Evolutionary conservation across 2,113 vertebrate genomes (phyloP), one percentile per base, ranked within the genome.

Genomic region (Cavia aperea): DNA sequence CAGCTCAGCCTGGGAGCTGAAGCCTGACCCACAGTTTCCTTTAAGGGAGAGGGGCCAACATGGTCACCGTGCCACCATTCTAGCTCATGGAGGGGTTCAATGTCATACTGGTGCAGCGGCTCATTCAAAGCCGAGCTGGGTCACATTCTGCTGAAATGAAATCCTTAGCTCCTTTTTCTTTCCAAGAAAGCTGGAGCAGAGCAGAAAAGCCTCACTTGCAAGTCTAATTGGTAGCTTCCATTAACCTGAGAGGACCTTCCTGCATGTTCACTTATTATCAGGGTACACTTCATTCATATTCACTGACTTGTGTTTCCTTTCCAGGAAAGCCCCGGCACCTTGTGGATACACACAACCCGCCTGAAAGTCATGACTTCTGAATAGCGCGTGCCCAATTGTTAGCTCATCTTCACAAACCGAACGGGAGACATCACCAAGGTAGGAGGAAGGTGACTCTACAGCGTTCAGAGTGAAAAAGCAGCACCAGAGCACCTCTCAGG

Each of bases 261-360:
- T 1, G 18, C 19, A 63, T 63, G 39, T 12, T 51, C 51, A 16
- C 29, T 79, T 19, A 12, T 31, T 2, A 63, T 21, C 21, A 26
- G 43, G 4, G 2, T 39, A n/a, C 14, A 23, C 49, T 84, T 89
- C 46, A 46, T 39, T 46, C 24, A 36, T 33, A 68, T 26, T 89
- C 54, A 94, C 11, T 75, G 63, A 58, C 33, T n/a, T 95, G n/a
- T 92, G 86, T 31, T 95, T 89, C 68, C 9, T 39, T 89, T 87
- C 31, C 16, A 95, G 95, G 86, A 88, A 88, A 79, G 14, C 19
- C 26, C 4, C 56, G 46, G 56, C 23, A 33, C 49, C 79, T 86
- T 86, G 1, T 62, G 58, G 56, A 56, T 23, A 63, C 21, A 14
- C 0, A 43, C 24, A 31, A 66, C 26, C 24, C 26, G 26, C 33